Evolutionary conservation across 2,888 invertebrate genomes (phyloP).

Genomic region (Chamaedrilus cognettii): DNA sequence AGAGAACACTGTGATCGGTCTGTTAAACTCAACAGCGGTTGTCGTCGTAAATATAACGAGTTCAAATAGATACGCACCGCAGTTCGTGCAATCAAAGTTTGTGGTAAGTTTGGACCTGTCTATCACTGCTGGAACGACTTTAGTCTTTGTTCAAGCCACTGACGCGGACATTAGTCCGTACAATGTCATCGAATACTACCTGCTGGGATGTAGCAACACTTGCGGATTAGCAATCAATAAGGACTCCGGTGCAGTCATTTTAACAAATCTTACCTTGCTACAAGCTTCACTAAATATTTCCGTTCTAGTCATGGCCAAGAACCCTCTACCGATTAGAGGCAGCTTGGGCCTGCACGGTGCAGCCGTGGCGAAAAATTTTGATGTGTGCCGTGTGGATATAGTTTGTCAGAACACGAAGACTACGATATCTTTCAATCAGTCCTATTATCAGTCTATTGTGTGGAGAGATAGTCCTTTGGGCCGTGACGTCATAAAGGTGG

Average conservation of each 20-base stretch:
- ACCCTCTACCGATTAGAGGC: too few relatives aligned
- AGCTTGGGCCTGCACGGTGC: too few relatives aligned
- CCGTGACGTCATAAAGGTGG: slow-evolving; percentile 79
- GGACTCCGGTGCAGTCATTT: neutral
- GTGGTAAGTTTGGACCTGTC: neutral
- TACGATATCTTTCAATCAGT: neutral
- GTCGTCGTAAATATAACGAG: neutral
- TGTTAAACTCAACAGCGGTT: neutral
- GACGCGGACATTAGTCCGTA: neutral
- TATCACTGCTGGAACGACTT: neutral
- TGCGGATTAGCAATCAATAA: neutral
- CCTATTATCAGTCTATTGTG: slow-evolving; percentile 70
- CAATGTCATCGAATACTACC: neutral
- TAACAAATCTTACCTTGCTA: neutral
- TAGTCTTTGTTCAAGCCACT: neutral
- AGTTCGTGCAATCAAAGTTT: slow-evolving; percentile 75
- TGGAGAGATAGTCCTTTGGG: slow-evolving; percentile 85
- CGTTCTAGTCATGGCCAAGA: neutral
- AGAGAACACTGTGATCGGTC: slow-evolving; percentile 9
- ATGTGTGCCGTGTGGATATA: neutral
- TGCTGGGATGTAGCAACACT: neutral
- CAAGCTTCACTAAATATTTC: neutral
- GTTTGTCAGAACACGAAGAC: neutral
- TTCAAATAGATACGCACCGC: slow-evolving; percentile 71
- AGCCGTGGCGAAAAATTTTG: neutral